Evolutionary conservation across 2,797 vertebrate species (phyloP), one percentile per base, ranked within the genome.

Genomic region (Sibirionetta formosa): DNA sequence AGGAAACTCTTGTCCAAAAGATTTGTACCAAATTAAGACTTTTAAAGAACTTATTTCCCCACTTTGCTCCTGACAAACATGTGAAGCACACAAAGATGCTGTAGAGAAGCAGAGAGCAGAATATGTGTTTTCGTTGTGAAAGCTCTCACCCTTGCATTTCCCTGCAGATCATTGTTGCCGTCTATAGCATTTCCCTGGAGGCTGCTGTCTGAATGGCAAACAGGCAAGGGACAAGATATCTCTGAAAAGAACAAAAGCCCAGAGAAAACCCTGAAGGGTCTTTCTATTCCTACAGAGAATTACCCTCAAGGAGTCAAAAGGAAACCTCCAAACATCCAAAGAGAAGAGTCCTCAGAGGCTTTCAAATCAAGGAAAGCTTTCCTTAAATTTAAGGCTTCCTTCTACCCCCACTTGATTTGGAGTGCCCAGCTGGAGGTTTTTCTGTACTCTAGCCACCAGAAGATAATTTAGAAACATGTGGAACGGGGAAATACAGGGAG

Each of bases 161-260:
- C 79, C 77, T 88, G 65, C 33, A 57, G 40, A 63, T 87, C 40
- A 88, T 64, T 54, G n/a, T 68, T 89, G 17, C 81, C 82, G 44
- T 93, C 82, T 88, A 15, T 60, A 80, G 54, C 77, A 75, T 94
- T 93, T 93, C 78, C 86, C 95, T 94, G 64, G 81, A 92, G 94
- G 82, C 65, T 92, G 31, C 73, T 86, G 44, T 91, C 81, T 88
- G 82, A 87, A 86, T 88, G 93, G 90, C 80, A 95, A 96, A 93
- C 75, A 93, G 94, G 23, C 2, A 7, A 95, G 96, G 84, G 84
- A 92, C 75, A 94, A 94, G 58, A 83, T 3, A 7, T 14, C 38
- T 91, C 71, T 61, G 82, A 86, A 95, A 94, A 79, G 48, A 94
- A 90, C 42, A 88, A 96, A 95, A 86, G 18, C 53, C 83, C 63